phyloP scores from a whole-genome alignment of 2,888 invertebrate genomes.

The Dysmachus trigonus region DNA sequence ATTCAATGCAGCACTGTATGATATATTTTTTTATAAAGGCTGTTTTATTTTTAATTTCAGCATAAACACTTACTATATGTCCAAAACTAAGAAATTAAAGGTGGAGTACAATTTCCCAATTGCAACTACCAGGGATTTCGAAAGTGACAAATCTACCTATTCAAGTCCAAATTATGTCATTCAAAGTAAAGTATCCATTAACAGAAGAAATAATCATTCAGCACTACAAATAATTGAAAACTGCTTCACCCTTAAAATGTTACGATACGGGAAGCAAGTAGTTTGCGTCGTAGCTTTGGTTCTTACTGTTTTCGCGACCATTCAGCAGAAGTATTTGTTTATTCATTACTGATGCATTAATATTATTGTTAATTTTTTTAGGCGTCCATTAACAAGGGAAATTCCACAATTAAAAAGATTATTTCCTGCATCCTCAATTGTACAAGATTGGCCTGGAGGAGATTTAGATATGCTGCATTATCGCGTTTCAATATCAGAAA shows the following conservation, averaged over 20 bases:
- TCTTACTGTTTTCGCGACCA: constrained; percentile 9
- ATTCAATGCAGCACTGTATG: too few relatives aligned
- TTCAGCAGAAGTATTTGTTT: constrained; percentile 11
- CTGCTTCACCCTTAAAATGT: background rate
- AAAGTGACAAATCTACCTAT: background rate
- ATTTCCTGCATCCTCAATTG: background rate
- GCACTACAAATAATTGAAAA: background rate
- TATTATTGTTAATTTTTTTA: background rate
- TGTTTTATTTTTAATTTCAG: background rate
- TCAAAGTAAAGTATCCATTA: background rate
- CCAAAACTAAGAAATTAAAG: background rate
- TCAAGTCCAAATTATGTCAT: background rate
- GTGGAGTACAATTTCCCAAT: background rate
- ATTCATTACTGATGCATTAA: background rate
- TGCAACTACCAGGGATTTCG: background rate
- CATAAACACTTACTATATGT: background rate
- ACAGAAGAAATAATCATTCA: background rate
- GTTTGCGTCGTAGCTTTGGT: constrained; percentile 6
- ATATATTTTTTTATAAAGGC: too few relatives aligned
- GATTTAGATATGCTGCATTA: background rate
- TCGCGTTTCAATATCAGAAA: constrained; percentile 67
- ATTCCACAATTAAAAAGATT: background rate
- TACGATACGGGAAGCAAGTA: constrained; percentile 14
- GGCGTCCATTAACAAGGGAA: background rate
- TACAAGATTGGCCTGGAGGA: constrained; percentile 23